Base-by-base conservation (phyloP, 2,797 vertebrate species). In the Dryobates pubescens region DNA sequence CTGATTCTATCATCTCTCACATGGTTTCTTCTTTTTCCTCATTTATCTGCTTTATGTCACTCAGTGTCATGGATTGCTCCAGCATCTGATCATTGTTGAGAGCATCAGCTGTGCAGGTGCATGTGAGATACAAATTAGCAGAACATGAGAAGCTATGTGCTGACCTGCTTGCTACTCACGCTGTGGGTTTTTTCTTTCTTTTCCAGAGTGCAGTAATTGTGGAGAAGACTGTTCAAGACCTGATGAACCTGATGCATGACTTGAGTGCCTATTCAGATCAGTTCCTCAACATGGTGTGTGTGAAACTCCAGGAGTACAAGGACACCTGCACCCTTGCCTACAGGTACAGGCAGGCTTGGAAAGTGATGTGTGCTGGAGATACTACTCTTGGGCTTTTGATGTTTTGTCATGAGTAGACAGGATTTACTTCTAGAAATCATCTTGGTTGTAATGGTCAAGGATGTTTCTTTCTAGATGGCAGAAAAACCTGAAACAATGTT, bases 271-370 rank as follows among this genome's bases (percentile, higher is more conserved):
- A 99, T 95, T 99, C 99, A 0, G 99, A 99, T 96, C 99, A 99
- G 97, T 99, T 99, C 97, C 98, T 99, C 67, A 98, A 98, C 98
- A 99, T 99, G 99, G 98, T 99, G 68, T 99, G 99, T 2, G 98
- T 99, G 97, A 99, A 99, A 77, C 99, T 99, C 8, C 99, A 99
- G 90, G 99, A 99, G 75, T 99, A 99, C 97, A 99, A 99, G 96
- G 98, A 99, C 82, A 99, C 98, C 94, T 99, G 99, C 97, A 98
- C 98, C 82, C 90, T 97, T 1, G 98, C 99, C 73, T 99, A 99
- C 98, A 99, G 99, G 99, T 99, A 97, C 9, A 23, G 43, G 17
- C 30, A 68, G 24, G 23, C 65, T 64, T 27, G 32, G 58, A 32
- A 70, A 18, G 3, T 6, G 0, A 0, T 10, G 5, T 11, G 0